Evolutionary conservation across 2,888 invertebrate species (phyloP).

Genomic region (Eilema griseolum): DNA sequence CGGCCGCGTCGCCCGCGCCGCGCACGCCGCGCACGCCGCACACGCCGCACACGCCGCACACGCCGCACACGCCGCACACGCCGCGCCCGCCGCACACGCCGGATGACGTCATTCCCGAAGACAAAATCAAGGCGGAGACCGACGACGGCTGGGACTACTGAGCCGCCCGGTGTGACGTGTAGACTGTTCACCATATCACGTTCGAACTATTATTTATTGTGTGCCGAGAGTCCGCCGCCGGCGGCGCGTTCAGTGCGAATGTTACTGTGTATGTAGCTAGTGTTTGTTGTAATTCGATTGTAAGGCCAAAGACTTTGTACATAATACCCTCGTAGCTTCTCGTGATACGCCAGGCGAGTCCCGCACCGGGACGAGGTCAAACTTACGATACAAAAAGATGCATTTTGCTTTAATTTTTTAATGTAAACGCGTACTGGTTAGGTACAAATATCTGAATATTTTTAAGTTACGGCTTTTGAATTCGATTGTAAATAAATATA

Average conservation of each 20-base stretch:
- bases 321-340: constrained; percentile 68
- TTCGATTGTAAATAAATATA: constrained; percentile 84
- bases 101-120: constrained; percentile 76
- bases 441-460: constrained; percentile 82
- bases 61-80: constrained; percentile 55
- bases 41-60: constrained; percentile 59
- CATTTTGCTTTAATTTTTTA: constrained; percentile 85
- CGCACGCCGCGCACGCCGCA: constrained; percentile 58
- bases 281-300: constrained; percentile 70
- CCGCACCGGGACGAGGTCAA: constrained; percentile 59
- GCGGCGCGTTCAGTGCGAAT: constrained; percentile 68
- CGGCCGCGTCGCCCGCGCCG: constrained; percentile 63
- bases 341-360: constrained; percentile 69
- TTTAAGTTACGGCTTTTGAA: constrained; percentile 77
- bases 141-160: constrained; percentile 89
- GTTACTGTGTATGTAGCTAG: constrained; percentile 68
- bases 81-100: constrained; percentile 57
- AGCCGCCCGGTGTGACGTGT: constrained; percentile 49
- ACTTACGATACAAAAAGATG: constrained; percentile 83
- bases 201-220: constrained; percentile 63
- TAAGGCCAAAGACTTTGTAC: constrained; percentile 86
- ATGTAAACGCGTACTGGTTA: constrained; percentile 72
- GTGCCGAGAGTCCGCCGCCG: constrained; percentile 45
- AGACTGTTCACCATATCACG: constrained; percentile 49
- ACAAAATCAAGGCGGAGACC: constrained; percentile 87